Percentiles rank a stretch among this genome's conserved stretches.
These are phyloP conservation scores for Alcis repandata DNA, from an alignment of 2,888 invertebrate species.

Conservation along the genomic window DNA sequence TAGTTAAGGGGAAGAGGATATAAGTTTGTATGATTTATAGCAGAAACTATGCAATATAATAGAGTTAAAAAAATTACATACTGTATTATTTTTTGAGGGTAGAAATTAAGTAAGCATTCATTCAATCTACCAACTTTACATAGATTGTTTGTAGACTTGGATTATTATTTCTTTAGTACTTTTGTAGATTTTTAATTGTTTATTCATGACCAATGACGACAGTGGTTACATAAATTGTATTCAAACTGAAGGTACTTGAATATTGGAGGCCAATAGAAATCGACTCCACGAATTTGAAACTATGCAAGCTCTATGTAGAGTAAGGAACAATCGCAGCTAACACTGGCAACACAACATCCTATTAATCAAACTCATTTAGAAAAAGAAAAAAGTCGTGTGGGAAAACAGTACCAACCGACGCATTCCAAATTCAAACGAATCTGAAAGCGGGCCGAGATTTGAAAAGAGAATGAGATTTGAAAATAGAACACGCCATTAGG, in stretches of 20 bases:
- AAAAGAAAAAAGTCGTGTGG: constrained; percentile 82
- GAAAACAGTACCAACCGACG: constrained; percentile 80
- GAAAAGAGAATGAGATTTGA: constrained; percentile 86
- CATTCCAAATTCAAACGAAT: constrained; percentile 86
- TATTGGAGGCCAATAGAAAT: constrained; percentile 54
- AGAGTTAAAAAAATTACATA: too few species aligned
- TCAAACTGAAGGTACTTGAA: constrained; percentile 46
- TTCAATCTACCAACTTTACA: too few species aligned
- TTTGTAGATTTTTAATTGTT: background rate
- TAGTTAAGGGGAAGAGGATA: too few species aligned
- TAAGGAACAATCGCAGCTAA: constrained; percentile 66
- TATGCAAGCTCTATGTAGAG: constrained; percentile 39
- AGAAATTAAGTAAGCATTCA: too few species aligned
- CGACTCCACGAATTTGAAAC: constrained; percentile 26
- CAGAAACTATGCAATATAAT: too few species aligned
- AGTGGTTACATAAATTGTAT: background rate
- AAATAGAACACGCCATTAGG: constrained; percentile 86
- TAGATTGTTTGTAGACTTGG: too few species aligned
- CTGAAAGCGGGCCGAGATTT: constrained; percentile 84
- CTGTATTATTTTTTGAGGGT: too few species aligned
- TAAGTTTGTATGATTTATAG: too few species aligned
- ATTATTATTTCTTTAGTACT: too few species aligned
- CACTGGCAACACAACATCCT: constrained; percentile 66
- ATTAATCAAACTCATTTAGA: constrained; percentile 85
- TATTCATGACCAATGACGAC: background rate